Evolutionary conservation across 2,113 vertebrate species (phyloP).

Genomic region (Antigone vipio): DNA sequence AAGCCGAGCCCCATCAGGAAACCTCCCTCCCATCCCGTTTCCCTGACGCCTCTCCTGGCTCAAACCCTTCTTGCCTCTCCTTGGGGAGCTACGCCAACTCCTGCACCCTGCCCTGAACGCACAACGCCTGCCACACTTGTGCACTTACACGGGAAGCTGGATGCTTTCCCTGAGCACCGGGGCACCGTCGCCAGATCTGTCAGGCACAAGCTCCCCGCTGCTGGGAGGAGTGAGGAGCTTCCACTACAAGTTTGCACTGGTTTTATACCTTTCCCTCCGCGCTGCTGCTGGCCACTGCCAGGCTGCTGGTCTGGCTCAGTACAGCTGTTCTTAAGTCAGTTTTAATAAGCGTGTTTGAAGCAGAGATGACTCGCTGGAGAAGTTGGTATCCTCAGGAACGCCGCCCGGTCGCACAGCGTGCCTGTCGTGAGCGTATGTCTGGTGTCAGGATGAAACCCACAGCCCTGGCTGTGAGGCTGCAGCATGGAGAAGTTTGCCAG

Average conservation of each 20-base stretch:
- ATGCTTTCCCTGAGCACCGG: neutral
- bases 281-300: neutral
- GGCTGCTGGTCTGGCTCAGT: neutral
- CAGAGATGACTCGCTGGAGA: neutral
- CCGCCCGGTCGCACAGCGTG: fast-evolving
- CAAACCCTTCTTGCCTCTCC: neutral
- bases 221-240: neutral
- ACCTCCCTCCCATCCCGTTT: neutral
- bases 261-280: neutral
- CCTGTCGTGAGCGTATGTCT: neutral
- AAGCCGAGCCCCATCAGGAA: neutral
- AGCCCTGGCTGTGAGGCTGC: neutral
- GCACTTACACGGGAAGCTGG: neutral
- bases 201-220: neutral
- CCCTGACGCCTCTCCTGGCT: neutral
- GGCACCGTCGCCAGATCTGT: neutral
- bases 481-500: neutral
- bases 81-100: neutral
- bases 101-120: neutral
- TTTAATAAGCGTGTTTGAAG: neutral
- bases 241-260: neutral
- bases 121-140: neutral
- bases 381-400: neutral
- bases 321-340: neutral
- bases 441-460: fast-evolving